Evolutionary conservation across 2,797 vertebrate species (phyloP).

Genomic region (Mycteria americana): DNA sequence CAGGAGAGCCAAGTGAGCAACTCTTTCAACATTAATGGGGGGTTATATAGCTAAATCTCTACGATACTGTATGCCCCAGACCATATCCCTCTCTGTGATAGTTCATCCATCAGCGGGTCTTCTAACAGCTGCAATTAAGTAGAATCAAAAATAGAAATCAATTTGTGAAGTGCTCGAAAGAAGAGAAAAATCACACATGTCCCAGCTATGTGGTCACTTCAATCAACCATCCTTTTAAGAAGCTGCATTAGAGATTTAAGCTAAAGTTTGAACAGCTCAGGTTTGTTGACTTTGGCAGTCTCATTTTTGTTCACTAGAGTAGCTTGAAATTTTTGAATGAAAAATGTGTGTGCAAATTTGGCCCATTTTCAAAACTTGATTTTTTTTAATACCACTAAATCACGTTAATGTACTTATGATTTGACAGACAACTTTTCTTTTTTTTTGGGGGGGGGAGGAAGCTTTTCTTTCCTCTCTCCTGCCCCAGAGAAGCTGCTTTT

Average conservation of each 20-base stretch:
- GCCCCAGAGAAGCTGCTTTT: background rate
- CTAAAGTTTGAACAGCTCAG: background rate
- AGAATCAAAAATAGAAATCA: slow-evolving; percentile 14
- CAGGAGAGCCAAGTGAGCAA: background rate
- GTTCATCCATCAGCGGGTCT: background rate
- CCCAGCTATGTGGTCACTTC: background rate
- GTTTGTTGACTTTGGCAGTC: background rate
- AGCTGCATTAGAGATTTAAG: background rate
- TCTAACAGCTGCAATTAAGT: background rate
- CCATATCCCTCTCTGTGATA: background rate
- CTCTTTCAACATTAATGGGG: background rate
- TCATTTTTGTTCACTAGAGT: background rate
- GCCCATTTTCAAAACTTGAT: background rate
- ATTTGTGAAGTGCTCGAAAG: background rate
- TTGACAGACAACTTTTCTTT: background rate
- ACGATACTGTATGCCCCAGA: background rate
- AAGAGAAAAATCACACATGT: background rate
- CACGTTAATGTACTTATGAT: background rate
- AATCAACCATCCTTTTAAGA: background rate
- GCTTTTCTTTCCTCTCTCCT: background rate
- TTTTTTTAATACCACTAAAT: background rate
- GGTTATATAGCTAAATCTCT: background rate
- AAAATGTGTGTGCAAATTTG: background rate
- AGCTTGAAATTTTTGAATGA: background rate
- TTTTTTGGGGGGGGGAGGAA: background rate